Base-by-base conservation (phyloP, 2,113 vertebrate species). In the Struthidea cinerea region DNA sequence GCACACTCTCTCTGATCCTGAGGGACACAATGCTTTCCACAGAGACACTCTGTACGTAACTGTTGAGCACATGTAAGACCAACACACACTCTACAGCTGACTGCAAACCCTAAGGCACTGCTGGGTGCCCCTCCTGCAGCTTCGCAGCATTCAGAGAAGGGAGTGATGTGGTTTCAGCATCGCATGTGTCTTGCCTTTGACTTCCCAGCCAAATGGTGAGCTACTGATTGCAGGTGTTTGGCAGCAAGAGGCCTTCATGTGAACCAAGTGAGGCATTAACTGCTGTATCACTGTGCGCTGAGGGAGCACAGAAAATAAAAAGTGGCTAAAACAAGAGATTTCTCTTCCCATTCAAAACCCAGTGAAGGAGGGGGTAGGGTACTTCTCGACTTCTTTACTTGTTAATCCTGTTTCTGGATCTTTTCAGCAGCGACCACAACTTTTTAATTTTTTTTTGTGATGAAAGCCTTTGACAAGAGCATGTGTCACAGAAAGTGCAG, bases 391-490 rank as follows among this genome's bases (percentile, higher is more conserved):
- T 57, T 86, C 67, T 89, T 79, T 44, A 56, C 67, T 52, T 63
- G 11, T 42, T 67, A 86, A 30, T n/a, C 39, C 42, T 44, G 16
- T 41, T 89, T 81, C 52, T 44, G 89, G 71, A 74, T 59, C 35
- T 95, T 84, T 84, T 68, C 44, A 47, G 64, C 26, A 81, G 27
- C 1, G 0, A 68, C 70, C 56, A 46, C 0, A 35, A 70, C 68
- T 93, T 91, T 73, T 64, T 76, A 76, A 88, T 76, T 2, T 23
- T 73, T 89, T 73, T 76, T 37, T 59, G 39, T 60, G 76, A 88
- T 92, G 39, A 93, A 92, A 92, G 71, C 35, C 52, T 90, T 89
- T 94, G 85, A 94, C 79, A 93, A 86, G 73, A 88, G 27, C 56
- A 88, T 16, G 47, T 83, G 84, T 90, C 85, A 94, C 50, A 37